Evolutionary conservation across 1,140 invertebrate genomes (phyloP).

Genomic region (Idris sp.): DNA sequence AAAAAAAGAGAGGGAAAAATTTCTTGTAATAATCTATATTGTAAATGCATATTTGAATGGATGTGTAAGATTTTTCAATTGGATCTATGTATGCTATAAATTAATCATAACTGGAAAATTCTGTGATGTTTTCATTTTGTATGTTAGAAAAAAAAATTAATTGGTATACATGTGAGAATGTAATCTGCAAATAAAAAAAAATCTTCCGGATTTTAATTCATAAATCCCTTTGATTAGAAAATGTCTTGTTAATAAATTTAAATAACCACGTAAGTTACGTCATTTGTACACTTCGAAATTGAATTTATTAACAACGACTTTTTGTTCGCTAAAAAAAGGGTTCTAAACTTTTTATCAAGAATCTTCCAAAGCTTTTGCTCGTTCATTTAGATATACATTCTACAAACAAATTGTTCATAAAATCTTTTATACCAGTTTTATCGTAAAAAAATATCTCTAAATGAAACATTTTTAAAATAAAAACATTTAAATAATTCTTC

Average conservation of each 20-base stretch:
- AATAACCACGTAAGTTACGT: too few species aligned
- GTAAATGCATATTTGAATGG: too few species aligned
- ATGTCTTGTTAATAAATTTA: constrained; percentile 28
- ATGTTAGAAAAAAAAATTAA: constrained; percentile 68
- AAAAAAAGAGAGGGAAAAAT: constrained; percentile 16
- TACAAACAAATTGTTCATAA: too few species aligned
- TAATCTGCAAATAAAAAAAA: constrained; percentile 46
- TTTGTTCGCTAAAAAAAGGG: constrained; percentile 4
- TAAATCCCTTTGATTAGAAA: constrained; percentile 6
- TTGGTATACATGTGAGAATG: constrained; percentile 42
- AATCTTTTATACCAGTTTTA: too few species aligned
- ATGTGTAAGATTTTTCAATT: constrained; percentile 27
- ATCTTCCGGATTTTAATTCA: constrained; percentile 40
- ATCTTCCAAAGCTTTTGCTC: constrained; percentile 41
- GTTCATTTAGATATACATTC: constrained; percentile 15
- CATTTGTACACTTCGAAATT: too few species aligned
- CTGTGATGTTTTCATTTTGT: constrained; percentile 78
- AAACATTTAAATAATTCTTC: too few species aligned
- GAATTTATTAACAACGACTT: constrained; percentile 37
- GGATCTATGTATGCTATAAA: constrained; percentile 43
- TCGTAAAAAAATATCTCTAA: too few species aligned
- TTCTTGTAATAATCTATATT: too few species aligned
- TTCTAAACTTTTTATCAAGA: constrained; percentile 20
- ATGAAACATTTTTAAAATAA: too few species aligned
- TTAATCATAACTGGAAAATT: constrained; percentile 72